These are phyloP conservation scores for Drosophila santomea DNA, from an alignment of 1,140 invertebrate genomes.

Conservation along the genomic window DNA sequence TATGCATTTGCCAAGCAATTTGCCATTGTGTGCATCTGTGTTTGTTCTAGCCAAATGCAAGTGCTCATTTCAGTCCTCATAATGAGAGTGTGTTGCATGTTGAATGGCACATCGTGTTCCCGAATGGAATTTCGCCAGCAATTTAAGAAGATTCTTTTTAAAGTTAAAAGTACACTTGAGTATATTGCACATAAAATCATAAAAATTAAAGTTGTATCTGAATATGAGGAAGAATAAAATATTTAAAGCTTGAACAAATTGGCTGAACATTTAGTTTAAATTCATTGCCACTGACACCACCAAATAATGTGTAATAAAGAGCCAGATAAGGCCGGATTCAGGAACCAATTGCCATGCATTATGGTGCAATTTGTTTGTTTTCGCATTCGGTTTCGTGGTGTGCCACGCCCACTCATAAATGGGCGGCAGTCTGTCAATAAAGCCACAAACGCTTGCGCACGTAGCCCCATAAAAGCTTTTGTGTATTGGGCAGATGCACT, in stretches of 20 bases:
- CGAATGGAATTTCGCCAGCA: background rate
- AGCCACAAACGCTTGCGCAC: conserved; percentile 52
- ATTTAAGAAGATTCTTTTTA: background rate
- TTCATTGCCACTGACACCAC: too few relatives aligned
- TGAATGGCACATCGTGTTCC: background rate
- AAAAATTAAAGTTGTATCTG: too few relatives aligned
- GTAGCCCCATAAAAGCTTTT: conserved; percentile 37
- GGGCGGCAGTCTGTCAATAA: conserved; percentile 60
- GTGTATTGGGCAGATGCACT: conserved; percentile 4
- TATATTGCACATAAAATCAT: too few relatives aligned
- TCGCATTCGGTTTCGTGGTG: conserved; percentile 11
- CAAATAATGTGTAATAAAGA: background rate
- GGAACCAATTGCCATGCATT: background rate
- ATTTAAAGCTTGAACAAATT: too few relatives aligned
- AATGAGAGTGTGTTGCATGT: background rate
- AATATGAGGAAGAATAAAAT: too few relatives aligned
- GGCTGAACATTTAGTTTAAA: too few relatives aligned
- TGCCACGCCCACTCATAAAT: conserved; percentile 40
- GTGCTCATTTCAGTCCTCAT: conserved; percentile 24
- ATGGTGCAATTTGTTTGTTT: conserved; percentile 3
- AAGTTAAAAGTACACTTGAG: too few relatives aligned
- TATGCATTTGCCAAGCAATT: conserved; percentile 55
- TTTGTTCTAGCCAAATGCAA: conserved; percentile 25
- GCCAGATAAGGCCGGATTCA: background rate
- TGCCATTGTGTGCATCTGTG: conserved; percentile 31